These are phyloP conservation scores for Plutella xylostella DNA, from an alignment of 2,888 invertebrate species.

Conservation along the genomic window DNA sequence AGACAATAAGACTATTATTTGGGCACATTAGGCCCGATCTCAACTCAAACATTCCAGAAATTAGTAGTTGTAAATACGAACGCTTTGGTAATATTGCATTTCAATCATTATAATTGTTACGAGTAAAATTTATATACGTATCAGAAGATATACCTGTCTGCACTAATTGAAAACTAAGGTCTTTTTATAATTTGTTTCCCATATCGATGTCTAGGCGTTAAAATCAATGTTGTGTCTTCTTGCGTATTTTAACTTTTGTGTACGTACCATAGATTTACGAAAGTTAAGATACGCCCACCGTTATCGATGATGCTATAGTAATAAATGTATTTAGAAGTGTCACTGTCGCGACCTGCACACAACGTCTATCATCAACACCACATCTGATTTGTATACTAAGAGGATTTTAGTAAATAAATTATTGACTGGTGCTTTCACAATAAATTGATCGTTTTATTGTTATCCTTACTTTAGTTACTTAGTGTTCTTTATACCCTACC, in stretches of 20 bases:
- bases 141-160: background rate
- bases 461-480: no score
- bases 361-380: background rate
- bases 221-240: background rate
- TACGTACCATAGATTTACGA: no score
- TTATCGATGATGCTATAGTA: background rate
- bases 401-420: conserved; percentile 38
- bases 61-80: background rate
- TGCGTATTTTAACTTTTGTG: no score
- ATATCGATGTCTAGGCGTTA: background rate
- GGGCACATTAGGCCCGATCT: background rate
- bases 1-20: background rate
- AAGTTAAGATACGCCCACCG: background rate
- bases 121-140: conserved; percentile 3
- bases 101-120: background rate
- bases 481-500: no score
- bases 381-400: conserved; percentile 52
- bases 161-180: background rate
- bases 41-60: background rate
- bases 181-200: background rate
- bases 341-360: background rate
- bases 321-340: background rate
- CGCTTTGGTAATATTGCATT: background rate
- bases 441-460: conserved; percentile 55
- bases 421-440: conserved; percentile 71